Evolutionary conservation across 2,797 vertebrate species (phyloP), one percentile per base, ranked within the genome.

Genomic region (Gallinago stenura): DNA sequence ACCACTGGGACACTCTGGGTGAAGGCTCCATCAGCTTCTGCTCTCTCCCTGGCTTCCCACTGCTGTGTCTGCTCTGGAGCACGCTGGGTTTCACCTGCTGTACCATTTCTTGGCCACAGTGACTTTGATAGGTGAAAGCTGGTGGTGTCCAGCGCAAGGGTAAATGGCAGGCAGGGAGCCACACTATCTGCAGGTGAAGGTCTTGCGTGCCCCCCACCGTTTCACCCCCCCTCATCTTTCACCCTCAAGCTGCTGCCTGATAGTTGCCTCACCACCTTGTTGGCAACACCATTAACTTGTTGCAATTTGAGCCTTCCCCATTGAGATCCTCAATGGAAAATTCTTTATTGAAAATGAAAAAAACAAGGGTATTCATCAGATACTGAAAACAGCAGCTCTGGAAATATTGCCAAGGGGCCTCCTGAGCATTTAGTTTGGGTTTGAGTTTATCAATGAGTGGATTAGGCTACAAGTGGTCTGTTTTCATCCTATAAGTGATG

Each of bases 191-290:
- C n/a, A 62, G 48, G 28, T 6, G 16, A 25, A 68, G 8, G 43
- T 77, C 82, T 64, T 68, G 18, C 2, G 1, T 41, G 30, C 9
- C 4, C 8, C 45, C 2, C n/a, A 8, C 19, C 1, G 0, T n/a
- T 39, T 89, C 24, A 19, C 3, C 30, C 71, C 5, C 8, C 30
- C 37, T 57, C 19, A 24, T 16, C 31, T 18, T 60, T 61, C 69
- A 31, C 24, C 11, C 28, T 50, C 35, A 18, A 43, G 54, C 31
- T 53, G 31, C 68, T 89, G 18, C 21, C 37, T 10, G 6, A 46
- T 22, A 51, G 46, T 24, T 82, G 54, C 51, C 58, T 58, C 6
- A 0, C 25, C 68, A 37, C 21, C 66, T 45, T 15, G 19, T 26
- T 50, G 35, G 30, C 61, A 83, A 3, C 31, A 61, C 20, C 60